These are phyloP conservation scores for Tetrax tetrax DNA, from an alignment of 2,113 vertebrate genomes.

Conservation along the genomic window DNA sequence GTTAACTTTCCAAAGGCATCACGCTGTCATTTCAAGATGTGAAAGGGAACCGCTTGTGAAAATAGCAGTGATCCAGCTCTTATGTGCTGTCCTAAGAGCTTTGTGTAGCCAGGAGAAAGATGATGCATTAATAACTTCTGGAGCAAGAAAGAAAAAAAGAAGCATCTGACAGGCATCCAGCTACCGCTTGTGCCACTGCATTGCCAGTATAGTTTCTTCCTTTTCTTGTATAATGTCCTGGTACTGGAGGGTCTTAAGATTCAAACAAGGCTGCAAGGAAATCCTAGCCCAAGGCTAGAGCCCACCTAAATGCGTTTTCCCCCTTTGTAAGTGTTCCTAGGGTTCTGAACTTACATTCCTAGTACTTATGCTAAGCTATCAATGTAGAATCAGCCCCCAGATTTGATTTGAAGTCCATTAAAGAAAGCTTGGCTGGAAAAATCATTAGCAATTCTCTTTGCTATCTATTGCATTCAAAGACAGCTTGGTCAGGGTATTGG, in stretches of 20 bases:
- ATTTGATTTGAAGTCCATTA: constrained; percentile 6
- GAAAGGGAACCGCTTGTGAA: neutral
- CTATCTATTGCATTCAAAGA: neutral
- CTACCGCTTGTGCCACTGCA: neutral
- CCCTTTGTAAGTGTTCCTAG: neutral
- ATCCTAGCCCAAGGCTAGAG: neutral
- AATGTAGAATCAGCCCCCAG: neutral
- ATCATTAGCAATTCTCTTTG: constrained; percentile 34
- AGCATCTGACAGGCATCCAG: neutral
- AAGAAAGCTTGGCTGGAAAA: constrained; percentile 35
- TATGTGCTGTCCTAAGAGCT: neutral
- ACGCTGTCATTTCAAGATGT: neutral
- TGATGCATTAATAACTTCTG: neutral
- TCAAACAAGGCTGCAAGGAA: neutral
- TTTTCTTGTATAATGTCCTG: neutral
- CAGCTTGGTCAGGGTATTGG: neutral
- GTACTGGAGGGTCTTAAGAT: neutral
- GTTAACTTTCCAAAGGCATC: neutral
- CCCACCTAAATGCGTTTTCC: neutral
- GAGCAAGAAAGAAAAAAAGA: neutral
- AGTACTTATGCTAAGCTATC: neutral
- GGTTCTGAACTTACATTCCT: neutral
- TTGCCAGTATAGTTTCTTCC: neutral
- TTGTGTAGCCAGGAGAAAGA: neutral
- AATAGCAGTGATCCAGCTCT: neutral